Evolutionary conservation across 64 coral and sea anemone genomes (phyloP), one percentile per base, ranked within the genome.

Genomic region (Catalaphyllia jardinei): DNA sequence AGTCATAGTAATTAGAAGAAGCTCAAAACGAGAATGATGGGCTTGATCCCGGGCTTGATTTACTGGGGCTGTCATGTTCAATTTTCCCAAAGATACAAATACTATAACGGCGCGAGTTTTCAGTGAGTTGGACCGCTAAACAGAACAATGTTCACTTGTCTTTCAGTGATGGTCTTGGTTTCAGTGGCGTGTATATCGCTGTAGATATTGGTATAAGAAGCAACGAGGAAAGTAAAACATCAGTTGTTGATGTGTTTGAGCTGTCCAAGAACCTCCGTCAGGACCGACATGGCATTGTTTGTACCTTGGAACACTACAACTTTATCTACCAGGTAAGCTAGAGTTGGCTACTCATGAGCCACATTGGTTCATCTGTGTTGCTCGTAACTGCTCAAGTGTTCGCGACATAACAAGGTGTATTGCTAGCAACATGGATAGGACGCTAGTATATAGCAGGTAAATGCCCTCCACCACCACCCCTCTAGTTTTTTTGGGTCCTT

Each of bases 191-290:
- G 29, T 96, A 89, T 46, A 79, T 96, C 24, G 94, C 94, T 63
- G 50, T 96, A 50, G 94, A 96, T 83, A 96, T 96, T 29, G 94
- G 94, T 6, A 85, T 96, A 29, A 92, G 84, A 18, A 96, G 94
- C n/a, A 91, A 96, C 91, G 91, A 96, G 72, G 94, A 96, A 18
- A 90, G 82, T 20, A 93, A 93, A 59, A 96, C 88, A 61, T 96
- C 94, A 28, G 88, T 96, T 18, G 91, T 96, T 49, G 94, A 96
- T 54, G 72, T 96, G 20, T 96, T 91, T 39, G 94, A 96, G 91
- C 64, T 96, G 81, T 88, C 94, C 8, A 96, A 96, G 71, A 89
- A 91, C 60, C 88, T 96, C 11, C 74, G 94, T 22, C 91, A 60
- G 27, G 94, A 89, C 54, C 86, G 94, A 75, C 82, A 79, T 49